Base-by-base conservation (phyloP, 2,888 invertebrate genomes). In the Lithosia quadra region DNA sequence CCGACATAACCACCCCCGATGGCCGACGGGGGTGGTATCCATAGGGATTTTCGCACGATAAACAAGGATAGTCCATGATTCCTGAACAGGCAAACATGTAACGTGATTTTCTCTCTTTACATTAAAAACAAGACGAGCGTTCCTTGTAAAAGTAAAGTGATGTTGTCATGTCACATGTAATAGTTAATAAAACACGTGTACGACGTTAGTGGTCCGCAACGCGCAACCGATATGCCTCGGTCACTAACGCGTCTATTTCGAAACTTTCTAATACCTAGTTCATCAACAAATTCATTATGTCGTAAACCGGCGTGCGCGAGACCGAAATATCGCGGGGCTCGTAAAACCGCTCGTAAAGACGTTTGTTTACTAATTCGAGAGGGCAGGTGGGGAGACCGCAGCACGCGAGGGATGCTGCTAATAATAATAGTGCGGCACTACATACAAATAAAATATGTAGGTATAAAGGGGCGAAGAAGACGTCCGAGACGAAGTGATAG, bases 201-300 rank as follows among this genome's bases (percentile, higher is more conserved):
- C 36, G 56, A 39, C n/a, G 65, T 67, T 64, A 64, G 67, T 71
- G 77, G 76, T 69, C 62, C 69, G 62, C 73, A 66, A 66, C 60
- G 80, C 82, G 78, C 84, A 79, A 77, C 81, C 83, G 79, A 83
- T 76, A 74, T 82, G 72, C 74, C 72, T 84, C 88, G 90, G 92
- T 92, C 90, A 91, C 91, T 91, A 91, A 91, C 91, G 87, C 84
- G 87, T 92, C 92, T 95, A 93, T 95, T 94, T 94, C 91, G 86
- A 92, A 92, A 94, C 93, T 94, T 94, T 93, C 93, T 93, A 93
- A 93, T 92, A 90, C 92, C 90, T 91, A 94, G 94, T 94, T 93
- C 94, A 95, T 95, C 94, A 95, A 94, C 94, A 92, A 94, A 95
- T 95, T 95, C 94, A 95, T 94, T 95, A 94, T 94, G 94, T 95